phyloP scores from a whole-genome alignment of 2,113 vertebrate species.

The Ceyx margarethae region DNA sequence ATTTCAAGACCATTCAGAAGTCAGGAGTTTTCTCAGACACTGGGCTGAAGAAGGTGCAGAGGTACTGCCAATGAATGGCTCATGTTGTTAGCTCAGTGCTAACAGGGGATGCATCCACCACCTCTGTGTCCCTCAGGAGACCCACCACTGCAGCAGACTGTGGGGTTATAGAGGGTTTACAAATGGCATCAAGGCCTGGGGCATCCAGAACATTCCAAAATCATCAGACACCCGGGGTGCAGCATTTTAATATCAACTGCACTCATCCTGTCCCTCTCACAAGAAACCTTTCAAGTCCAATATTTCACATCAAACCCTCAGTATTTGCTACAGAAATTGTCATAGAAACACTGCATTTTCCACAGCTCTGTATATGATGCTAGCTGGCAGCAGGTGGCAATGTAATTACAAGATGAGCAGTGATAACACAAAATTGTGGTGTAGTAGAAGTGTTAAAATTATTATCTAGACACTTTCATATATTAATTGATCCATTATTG shows the following conservation, averaged over 20 bases:
- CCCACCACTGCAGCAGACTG: not conserved
- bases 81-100: not conserved
- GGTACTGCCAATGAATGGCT: not conserved
- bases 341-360: slow-evolving; percentile 8
- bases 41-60: not conserved
- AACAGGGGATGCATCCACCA: not conserved
- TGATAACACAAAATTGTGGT: not conserved
- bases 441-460: not conserved
- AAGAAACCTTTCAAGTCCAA: not conserved
- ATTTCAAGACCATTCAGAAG: not conserved
- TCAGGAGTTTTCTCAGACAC: not conserved
- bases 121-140: not conserved
- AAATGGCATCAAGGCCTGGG: not conserved
- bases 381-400: slow-evolving; percentile 56
- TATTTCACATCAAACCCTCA: not conserved
- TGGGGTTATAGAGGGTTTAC: not conserved
- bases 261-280: not conserved
- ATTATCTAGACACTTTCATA: not conserved
- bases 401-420: not conserved
- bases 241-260: not conserved
- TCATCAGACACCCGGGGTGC: not conserved
- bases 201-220: not conserved
- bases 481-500: not conserved
- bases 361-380: not conserved
- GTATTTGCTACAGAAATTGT: not conserved